Base-by-base conservation (phyloP, 2,113 vertebrate genomes). In the Hystrix cristata region DNA sequence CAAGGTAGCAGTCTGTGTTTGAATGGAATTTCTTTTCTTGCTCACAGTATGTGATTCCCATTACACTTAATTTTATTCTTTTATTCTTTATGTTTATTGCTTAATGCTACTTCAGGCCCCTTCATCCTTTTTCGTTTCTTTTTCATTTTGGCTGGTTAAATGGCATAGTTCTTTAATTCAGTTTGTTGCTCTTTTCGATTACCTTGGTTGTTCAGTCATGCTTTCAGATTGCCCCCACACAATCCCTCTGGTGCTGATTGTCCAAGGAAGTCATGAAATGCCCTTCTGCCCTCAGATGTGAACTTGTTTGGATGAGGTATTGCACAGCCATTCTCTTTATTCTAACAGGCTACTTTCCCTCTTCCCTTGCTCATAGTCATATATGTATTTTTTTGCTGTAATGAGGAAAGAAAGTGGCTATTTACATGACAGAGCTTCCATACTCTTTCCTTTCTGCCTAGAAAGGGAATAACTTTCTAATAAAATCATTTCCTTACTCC, bases 301-400 rank as follows among this genome's bases (percentile, higher is more conserved):
- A 15, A 57, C n/a, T n/a, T 60, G 62, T 29, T n/a, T 16, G 10
- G 38, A 34, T 2, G 3, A 11, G 2, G 14, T 13, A 1, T 14
- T 9, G 1, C 16, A 0, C 51, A 18, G 12, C 2, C 57, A 13
- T 53, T 4, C 0, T 10, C 7, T 15, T 55, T 19, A 23, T 2
- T 38, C 6, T 38, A 27, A 15, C 5, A 15, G 1, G 9, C 72
- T 23, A 31, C 15, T 1, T 34, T n/a, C 23, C 59, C 18, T 60
- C 59, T 53, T 27, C 23, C 21, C 21, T 15, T 25, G 46, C 62
- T n/a, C 7, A 21, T 13, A 53, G 86, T 14, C 43, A 2, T 29
- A 3, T 10, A 1, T 16, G 15, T 15, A n/a, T 59, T 78, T 51
- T 43, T 88, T 72, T 53, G 38, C 59, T 34, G 19, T 78, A 48